A percentile compares a stretch with the other conserved stretches of the same genome.
Evolutionary conservation across 1,140 invertebrate genomes (phyloP).

Genomic region (Holcopasites calliopsidis): DNA sequence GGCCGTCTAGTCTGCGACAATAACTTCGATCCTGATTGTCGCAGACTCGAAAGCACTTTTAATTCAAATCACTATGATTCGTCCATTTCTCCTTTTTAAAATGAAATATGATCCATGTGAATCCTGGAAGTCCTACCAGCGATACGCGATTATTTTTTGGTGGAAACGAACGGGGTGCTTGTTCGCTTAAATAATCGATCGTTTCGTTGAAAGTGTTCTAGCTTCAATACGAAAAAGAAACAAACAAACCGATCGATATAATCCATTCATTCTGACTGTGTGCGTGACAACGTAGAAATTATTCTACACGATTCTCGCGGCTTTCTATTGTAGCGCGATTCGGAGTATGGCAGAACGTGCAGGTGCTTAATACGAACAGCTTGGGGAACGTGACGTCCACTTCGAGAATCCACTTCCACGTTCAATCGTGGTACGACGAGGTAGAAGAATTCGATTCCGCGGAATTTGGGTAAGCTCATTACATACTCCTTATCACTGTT

Average conservation of each 20-base stretch:
- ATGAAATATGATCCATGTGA: neutral
- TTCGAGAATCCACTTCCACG: slow-evolving; percentile 62
- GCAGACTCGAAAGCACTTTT: neutral
- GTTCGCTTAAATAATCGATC: slow-evolving; percentile 1
- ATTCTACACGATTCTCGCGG: neutral
- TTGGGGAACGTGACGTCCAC: slow-evolving; percentile 30
- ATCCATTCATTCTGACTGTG: slow-evolving; percentile 6
- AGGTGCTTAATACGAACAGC: slow-evolving; percentile 54
- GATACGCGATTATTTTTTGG: neutral
- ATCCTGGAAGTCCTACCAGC: too few species aligned
- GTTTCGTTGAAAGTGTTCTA: neutral
- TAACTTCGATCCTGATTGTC: too few species aligned
- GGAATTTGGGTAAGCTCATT: slow-evolving; percentile 61
- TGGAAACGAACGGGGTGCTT: neutral
- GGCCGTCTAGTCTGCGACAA: too few species aligned
- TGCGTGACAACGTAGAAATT: too few species aligned
- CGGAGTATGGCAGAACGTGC: slow-evolving; percentile 65
- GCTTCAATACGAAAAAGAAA: neutral
- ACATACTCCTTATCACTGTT: neutral
- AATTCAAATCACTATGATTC: too few species aligned
- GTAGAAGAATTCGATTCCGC: slow-evolving; percentile 64
- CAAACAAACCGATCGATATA: neutral
- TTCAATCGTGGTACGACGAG: slow-evolving; percentile 65
- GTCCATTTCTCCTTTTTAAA: too few species aligned
- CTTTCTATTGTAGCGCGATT: slow-evolving; percentile 61